These are phyloP conservation scores for Dendropsophus ebraccatus DNA, from an alignment of 2,113 vertebrate genomes.

Conservation along the genomic window DNA sequence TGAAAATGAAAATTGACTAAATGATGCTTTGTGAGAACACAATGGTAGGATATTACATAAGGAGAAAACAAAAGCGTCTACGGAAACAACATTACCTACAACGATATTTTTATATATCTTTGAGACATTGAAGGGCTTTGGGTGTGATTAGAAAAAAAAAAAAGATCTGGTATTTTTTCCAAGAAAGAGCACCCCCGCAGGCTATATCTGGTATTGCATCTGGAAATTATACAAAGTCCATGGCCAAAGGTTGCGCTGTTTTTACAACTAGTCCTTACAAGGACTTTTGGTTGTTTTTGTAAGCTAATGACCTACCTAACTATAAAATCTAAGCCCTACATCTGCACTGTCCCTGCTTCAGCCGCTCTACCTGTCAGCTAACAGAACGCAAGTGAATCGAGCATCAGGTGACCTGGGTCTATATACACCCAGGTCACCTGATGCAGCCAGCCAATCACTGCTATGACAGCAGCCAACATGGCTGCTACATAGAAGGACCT, in stretches of 20 bases:
- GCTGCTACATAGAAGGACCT: no score
- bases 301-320: no score
- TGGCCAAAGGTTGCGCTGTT: not conserved
- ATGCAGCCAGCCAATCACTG: no score
- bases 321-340: no score
- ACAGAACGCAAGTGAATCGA: no score
- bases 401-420: no score
- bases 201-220: not conserved
- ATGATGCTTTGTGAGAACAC: slow-evolving; percentile 28
- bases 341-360: no score
- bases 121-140: not conserved
- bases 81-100: slow-evolving; percentile 3
- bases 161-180: not conserved
- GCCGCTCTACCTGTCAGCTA: no score
- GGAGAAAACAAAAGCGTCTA: not conserved
- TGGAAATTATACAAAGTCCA: not conserved
- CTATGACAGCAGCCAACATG: no score
- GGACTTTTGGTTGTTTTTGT: no score
- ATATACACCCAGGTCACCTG: no score
- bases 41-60: slow-evolving; percentile 37
- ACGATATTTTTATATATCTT: slow-evolving; percentile 12
- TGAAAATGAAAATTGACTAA: slow-evolving; percentile 12
- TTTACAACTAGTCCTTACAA: no score
- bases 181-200: not conserved
- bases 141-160: not conserved